These are phyloP conservation scores for Furcula furcula DNA, from an alignment of 2,888 invertebrate genomes.

Conservation along the genomic window DNA sequence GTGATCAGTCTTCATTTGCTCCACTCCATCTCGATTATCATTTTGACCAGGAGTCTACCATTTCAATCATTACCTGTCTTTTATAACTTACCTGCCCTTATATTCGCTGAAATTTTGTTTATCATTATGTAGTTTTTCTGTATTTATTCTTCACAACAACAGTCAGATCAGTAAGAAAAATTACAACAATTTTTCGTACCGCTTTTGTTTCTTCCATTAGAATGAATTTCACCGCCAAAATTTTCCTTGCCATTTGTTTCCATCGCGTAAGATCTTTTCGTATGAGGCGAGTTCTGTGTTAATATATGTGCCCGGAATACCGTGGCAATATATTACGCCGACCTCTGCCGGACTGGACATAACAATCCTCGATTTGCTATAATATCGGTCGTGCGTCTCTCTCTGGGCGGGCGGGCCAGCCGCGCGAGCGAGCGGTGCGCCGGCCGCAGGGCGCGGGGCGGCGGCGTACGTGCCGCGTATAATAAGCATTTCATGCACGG, in stretches of 20 bases:
- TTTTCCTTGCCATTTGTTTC: conserved; percentile 82
- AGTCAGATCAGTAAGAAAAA: conserved; percentile 54
- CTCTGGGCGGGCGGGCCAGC: conserved; percentile 50
- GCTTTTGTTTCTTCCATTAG: conserved; percentile 63
- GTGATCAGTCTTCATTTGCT: conserved; percentile 80
- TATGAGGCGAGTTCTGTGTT: conserved; percentile 80
- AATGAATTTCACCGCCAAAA: conserved; percentile 75
- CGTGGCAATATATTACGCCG: conserved; percentile 82
- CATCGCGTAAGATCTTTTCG: conserved; percentile 80
- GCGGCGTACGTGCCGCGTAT: conserved; percentile 80
- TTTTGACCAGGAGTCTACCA: conserved; percentile 43
- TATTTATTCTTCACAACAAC: conserved; percentile 12
- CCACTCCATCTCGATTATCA: conserved; percentile 49
- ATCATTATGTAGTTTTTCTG: not conserved
- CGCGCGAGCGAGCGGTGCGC: conserved; percentile 60
- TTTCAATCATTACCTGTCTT: conserved; percentile 21
- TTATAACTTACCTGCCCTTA: conserved; percentile 1
- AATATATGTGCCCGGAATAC: conserved; percentile 83
- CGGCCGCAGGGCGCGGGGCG: conserved; percentile 60
- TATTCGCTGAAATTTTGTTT: too few relatives aligned
- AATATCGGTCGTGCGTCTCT: conserved; percentile 76
- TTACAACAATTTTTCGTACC: conserved; percentile 58
- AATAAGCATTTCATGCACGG: conserved; percentile 84
- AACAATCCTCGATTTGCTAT: conserved; percentile 83
- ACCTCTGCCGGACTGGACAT: conserved; percentile 82